Evolutionary conservation across 2,888 invertebrate genomes (phyloP).

Genomic region (Acronicta leporina): DNA sequence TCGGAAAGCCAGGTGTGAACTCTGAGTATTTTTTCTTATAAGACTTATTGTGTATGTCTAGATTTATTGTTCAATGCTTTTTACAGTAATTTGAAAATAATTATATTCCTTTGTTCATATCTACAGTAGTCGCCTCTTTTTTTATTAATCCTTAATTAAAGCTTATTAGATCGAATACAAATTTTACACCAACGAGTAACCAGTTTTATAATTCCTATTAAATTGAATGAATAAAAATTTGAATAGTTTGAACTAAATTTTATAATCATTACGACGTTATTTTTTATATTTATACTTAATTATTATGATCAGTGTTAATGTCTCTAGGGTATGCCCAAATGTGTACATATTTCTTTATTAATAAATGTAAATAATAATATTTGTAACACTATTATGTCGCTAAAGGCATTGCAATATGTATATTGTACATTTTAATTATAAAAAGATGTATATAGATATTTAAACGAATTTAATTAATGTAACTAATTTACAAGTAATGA

Average conservation of each 20-base stretch:
- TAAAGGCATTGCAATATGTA: constrained; percentile 74
- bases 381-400: constrained; percentile 49
- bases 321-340: constrained; percentile 26
- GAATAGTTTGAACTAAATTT: neutral
- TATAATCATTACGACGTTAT: constrained; percentile 3
- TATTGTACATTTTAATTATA: constrained; percentile 73
- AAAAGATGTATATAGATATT: constrained; percentile 84
- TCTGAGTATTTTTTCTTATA: constrained; percentile 3
- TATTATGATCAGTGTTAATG: constrained; percentile 6
- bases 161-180: neutral
- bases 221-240: neutral
- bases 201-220: neutral
- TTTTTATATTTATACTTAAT: constrained; percentile 7
- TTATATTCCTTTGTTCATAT: neutral
- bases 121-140: neutral
- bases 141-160: neutral
- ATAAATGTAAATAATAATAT: constrained; percentile 63
- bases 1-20: constrained; percentile 7
- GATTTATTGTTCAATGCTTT: neutral
- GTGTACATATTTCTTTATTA: constrained; percentile 48
- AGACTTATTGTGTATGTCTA: too few relatives aligned
- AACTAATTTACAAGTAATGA: constrained; percentile 71
- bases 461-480: constrained; percentile 87
- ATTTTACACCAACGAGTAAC: neutral
- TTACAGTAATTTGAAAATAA: neutral